These are phyloP conservation scores for Dicycla oo DNA, from an alignment of 2,888 invertebrate genomes.

Conservation along the genomic window DNA sequence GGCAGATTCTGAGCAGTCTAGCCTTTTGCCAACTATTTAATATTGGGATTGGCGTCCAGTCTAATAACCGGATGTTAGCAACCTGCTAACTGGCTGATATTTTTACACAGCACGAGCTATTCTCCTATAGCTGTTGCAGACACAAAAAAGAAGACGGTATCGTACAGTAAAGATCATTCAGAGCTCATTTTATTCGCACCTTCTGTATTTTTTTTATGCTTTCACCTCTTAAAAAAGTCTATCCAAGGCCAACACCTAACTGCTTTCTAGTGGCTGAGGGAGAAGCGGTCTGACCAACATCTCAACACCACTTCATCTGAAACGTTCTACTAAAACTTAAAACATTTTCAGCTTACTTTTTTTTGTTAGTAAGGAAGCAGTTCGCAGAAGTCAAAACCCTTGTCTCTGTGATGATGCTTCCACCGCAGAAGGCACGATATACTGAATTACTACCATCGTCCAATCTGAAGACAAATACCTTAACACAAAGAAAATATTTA, in stretches of 20 bases:
- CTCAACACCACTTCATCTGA: not conserved
- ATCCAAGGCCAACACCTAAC: not conserved
- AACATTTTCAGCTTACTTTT: slow-evolving; percentile 68
- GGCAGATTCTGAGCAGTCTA: not conserved
- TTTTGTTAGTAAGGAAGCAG: slow-evolving; percentile 80
- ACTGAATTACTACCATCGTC: slow-evolving; percentile 39
- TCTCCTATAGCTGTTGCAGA: not conserved
- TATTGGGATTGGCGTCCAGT: not conserved
- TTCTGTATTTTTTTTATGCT: too few species aligned
- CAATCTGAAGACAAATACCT: slow-evolving; percentile 75
- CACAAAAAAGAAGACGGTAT: not conserved
- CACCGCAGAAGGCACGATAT: slow-evolving; percentile 79
- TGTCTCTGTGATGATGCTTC: slow-evolving; percentile 74
- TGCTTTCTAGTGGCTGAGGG: not conserved
- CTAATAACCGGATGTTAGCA: not conserved
- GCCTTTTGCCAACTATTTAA: not conserved
- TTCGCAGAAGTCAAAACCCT: slow-evolving; percentile 77
- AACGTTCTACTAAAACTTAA: not conserved
- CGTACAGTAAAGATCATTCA: not conserved
- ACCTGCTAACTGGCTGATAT: not conserved
- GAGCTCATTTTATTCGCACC: too few species aligned
- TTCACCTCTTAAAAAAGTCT: not conserved
- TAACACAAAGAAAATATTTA: slow-evolving; percentile 2
- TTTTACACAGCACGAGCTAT: not conserved
- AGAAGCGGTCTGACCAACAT: not conserved